Percentiles rank a stretch among this genome's conserved stretches.
These are phyloP conservation scores for Sebastes trivittatus DNA, from an alignment of 2,797 vertebrate genomes.

Conservation along the genomic window DNA sequence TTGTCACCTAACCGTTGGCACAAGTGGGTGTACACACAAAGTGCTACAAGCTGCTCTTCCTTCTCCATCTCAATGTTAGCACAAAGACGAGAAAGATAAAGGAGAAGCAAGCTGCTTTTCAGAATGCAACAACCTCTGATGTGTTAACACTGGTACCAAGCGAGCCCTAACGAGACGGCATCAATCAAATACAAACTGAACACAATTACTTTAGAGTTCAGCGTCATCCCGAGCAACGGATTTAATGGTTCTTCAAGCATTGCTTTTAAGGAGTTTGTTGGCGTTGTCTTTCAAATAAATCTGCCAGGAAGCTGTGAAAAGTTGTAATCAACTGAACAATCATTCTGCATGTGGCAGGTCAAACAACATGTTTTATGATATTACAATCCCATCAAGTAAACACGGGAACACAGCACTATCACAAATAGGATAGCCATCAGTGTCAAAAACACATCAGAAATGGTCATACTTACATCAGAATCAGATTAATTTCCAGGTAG, in stretches of 20 bases:
- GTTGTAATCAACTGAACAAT: not conserved
- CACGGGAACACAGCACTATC: not conserved
- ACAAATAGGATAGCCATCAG: not conserved
- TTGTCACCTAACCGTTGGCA: constrained; percentile 6
- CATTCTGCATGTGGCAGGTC: not conserved
- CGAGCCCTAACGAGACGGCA: not conserved
- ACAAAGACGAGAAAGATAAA: not conserved
- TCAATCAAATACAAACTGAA: not conserved
- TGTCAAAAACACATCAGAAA: not conserved
- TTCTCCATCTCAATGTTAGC: not conserved
- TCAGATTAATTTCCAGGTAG: not conserved
- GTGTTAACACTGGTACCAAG: not conserved
- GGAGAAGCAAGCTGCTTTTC: not conserved
- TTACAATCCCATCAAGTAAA: not conserved
- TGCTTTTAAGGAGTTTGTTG: not conserved
- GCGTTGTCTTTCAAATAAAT: not conserved
- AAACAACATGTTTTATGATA: not conserved
- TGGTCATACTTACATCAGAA: not conserved
- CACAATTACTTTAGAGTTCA: not conserved
- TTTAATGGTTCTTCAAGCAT: not conserved
- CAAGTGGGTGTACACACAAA: not conserved
- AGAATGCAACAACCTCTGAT: not conserved
- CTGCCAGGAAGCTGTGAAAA: not conserved
- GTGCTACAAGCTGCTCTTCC: not conserved
- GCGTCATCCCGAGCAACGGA: not conserved